Percentiles rank a stretch among this genome's conserved stretches.
phyloP scores from a whole-genome alignment of 2,888 invertebrate species.

The Pollenia labialis region DNA sequence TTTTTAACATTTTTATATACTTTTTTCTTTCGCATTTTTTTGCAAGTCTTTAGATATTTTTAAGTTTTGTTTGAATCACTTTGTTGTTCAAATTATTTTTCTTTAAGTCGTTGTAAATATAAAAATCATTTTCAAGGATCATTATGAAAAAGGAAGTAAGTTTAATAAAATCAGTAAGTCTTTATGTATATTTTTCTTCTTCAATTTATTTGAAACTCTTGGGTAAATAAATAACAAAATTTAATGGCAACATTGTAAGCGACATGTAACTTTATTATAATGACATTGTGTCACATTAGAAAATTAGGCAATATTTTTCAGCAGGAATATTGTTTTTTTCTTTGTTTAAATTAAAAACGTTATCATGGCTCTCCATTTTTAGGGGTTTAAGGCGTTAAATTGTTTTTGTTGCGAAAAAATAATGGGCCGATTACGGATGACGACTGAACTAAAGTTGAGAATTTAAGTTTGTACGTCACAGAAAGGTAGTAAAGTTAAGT shows the following conservation, averaged over 20 bases:
- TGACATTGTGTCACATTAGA: conserved; percentile 33
- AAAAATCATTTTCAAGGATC: background rate
- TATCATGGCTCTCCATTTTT: background rate
- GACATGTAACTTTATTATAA: conserved; percentile 42
- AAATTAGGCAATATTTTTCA: conserved; percentile 13
- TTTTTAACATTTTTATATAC: background rate
- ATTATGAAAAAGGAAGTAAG: background rate
- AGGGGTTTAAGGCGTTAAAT: background rate
- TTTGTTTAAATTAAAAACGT: background rate
- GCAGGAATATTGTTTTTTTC: background rate
- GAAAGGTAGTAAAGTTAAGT: too few species aligned
- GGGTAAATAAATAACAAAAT: conserved; percentile 11
- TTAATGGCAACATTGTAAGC: conserved; percentile 23
- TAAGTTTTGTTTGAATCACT: background rate
- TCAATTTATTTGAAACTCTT: conserved; percentile 13
- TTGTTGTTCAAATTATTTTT: too few species aligned
- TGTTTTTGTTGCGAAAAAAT: background rate
- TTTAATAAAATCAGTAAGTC: conserved; percentile 29
- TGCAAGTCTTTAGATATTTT: background rate
- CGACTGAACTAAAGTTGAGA: too few species aligned
- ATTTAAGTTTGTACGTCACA: too few species aligned
- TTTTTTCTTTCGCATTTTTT: background rate
- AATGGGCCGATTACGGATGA: too few species aligned
- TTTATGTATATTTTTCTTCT: conserved; percentile 14
- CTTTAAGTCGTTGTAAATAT: too few species aligned